Evolutionary conservation across 2,113 vertebrate genomes (phyloP), one percentile per base, ranked within the genome.

Genomic region (Aegotheles bennettii): DNA sequence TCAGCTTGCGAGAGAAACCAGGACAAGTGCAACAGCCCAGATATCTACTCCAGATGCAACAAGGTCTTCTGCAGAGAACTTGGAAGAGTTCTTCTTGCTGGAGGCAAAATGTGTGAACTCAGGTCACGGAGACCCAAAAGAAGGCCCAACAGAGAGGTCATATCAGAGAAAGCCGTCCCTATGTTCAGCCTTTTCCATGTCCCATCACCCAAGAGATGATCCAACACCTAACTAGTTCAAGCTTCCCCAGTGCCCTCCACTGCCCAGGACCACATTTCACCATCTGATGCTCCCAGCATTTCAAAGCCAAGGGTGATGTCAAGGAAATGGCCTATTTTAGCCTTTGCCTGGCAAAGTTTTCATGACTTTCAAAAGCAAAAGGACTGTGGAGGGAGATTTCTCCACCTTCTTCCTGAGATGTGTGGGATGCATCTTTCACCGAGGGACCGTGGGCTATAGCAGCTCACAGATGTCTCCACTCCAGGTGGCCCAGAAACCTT

Each of bases 361-460:
- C 42, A 35, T 0, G 0, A 43, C 33, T 82, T 73, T 28, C 8
- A 63, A 60, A 90, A 91, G 35, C 36, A 60, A 33, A 51, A 90
- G 28, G 29, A 90, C 7, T 3, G 33, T 21, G 51, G 19, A 74
- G 36, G 40, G 51, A 67, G 68, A 80, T 48, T 91, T 84, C 23
- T 45, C 23, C 31, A 48, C 42, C 53, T 47, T 78, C 47, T 38
- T 94, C 48, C 26, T 2, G 2, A 75, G 43, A 68, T 0, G 0
- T 9, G 24, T 43, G 31, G 59, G 76, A 42, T 59, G 10, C 16
- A 50, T 35, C 45, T 45, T 56, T 40, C 75, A 69, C 25, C 5
- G 13, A 6, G 3, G 59, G 64, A 80, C 38, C 0, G 4, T 0
- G 2, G 15, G n/a, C 31, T 82, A 42, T 75, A 3, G 2, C 24